Evolutionary conservation across 2,113 vertebrate species (phyloP).

Genomic region (Ammodytes marinus): DNA sequence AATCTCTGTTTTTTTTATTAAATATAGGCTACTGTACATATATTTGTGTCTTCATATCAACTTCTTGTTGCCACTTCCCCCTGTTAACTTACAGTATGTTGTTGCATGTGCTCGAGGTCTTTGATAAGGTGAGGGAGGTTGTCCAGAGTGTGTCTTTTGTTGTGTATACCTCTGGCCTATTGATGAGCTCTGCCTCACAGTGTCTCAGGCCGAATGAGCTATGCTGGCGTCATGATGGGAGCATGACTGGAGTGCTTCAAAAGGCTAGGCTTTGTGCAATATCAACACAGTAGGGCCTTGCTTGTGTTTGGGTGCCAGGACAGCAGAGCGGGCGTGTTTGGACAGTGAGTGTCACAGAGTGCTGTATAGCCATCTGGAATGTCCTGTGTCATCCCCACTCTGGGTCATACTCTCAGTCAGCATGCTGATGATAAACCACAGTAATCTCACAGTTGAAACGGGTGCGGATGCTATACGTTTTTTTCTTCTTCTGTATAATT

Average conservation of each 20-base stretch:
- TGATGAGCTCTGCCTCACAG: constrained; percentile 35
- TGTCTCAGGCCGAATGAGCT: constrained; percentile 55
- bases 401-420: constrained; percentile 24
- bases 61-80: constrained; percentile 11
- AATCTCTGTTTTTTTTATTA: background rate
- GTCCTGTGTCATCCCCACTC: constrained; percentile 57
- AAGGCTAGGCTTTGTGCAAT: constrained; percentile 77
- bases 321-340: constrained; percentile 61
- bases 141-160: constrained; percentile 7
- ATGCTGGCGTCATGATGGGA: constrained; percentile 57
- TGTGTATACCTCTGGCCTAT: constrained; percentile 21
- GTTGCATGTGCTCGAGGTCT: background rate
- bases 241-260: constrained; percentile 73
- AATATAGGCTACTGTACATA: too few species aligned
- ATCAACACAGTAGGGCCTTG: constrained; percentile 71
- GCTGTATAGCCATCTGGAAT: constrained; percentile 68
- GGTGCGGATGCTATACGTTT: background rate
- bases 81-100: background rate
- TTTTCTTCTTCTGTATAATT: background rate
- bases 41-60: background rate
- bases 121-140: background rate
- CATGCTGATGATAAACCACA: background rate
- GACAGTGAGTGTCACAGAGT: constrained; percentile 57
- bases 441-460: constrained; percentile 30
- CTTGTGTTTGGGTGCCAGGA: constrained; percentile 75